Percentiles rank a stretch among this genome's conserved stretches.
phyloP scores from a whole-genome alignment of 30 jellyfish, hydroid and myxozoan genomes.

The Hydractinia symbiolongicarpus region DNA sequence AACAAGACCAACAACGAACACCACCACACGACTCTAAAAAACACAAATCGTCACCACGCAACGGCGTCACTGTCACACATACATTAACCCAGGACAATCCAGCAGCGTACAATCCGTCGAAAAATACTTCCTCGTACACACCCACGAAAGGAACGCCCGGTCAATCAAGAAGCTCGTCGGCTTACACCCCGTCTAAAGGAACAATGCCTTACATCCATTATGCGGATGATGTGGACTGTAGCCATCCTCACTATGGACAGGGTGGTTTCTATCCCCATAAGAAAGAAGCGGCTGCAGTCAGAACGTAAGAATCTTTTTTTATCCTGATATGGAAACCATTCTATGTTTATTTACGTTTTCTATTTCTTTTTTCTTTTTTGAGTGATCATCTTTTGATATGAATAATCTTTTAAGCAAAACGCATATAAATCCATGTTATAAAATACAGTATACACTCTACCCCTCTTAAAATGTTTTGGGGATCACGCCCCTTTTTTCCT shows the following conservation, averaged over 20 bases:
- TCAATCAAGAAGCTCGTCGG: neutral
- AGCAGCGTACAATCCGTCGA: neutral
- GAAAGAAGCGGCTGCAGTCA: slow-evolving; percentile 35
- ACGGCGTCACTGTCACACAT: too few species aligned
- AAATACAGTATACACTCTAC: too few species aligned
- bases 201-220: neutral
- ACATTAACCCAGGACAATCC: neutral
- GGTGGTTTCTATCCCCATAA: slow-evolving; percentile 30
- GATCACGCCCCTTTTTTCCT: too few species aligned
- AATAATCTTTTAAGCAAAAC: too few species aligned
- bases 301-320: slow-evolving; percentile 12
- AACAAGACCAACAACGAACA: neutral
- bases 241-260: slow-evolving; percentile 40
- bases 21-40: neutral
- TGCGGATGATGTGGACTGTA: slow-evolving; percentile 10
- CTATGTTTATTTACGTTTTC: too few species aligned
- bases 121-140: neutral
- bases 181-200: neutral
- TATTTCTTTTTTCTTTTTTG: neutral
- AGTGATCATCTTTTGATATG: neutral
- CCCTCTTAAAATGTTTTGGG: too few species aligned
- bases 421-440: too few species aligned
- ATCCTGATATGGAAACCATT: too few species aligned
- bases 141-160: neutral
- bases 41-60: neutral